Evolutionary conservation across 2,888 invertebrate species (phyloP), one percentile per base, ranked within the genome.

Genomic region (Syritta pipiens): DNA sequence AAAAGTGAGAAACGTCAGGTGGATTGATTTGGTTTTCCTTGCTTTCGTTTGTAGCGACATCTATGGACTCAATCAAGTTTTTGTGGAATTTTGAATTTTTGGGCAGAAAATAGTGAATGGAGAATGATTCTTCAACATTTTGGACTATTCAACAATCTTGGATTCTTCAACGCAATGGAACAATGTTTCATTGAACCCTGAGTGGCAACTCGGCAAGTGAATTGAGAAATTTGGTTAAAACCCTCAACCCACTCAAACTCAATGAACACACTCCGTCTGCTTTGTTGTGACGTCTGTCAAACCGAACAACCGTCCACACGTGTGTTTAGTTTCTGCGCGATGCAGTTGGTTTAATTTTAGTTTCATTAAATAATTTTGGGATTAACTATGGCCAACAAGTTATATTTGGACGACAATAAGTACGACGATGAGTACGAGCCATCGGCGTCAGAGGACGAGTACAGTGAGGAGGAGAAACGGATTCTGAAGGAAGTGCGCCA

Each of bases 401-500:
- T 86, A 48, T 83, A 72, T 53, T 71, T 85, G 19, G 51, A 84
- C 7, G 59, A 82, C 19, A 68, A 72, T 10, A 86, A 89, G 4
- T 83, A 83, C 32, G 84, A 81, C 68, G 91, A 91, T 53, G 91
- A 92, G 76, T 93, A 93, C 85, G 92, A 92, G 68, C 90, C 91
- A 26, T 92, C 92, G 2, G 93, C 93, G 85, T 95, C 94, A 0
- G 95, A 94, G 84, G 91, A 93, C 84, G 94, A 94, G 81, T 94
- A 93, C 84, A 91, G 92, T 53, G 91, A 92, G 72, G 90, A 90
- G 59, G 94, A 95, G 84, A 93, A 91, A 76, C 88, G 89, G 77
- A 86, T 94, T 4, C 84, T 94, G 46, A 89, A 91, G 24, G 92
- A 93, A 85, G 90, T 92, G 0, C 90, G 91, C 3, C 90, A 91